Evolutionary conservation across 2,113 vertebrate genomes (phyloP), one percentile per base, ranked within the genome.

Genomic region (Zootoca vivipara): DNA sequence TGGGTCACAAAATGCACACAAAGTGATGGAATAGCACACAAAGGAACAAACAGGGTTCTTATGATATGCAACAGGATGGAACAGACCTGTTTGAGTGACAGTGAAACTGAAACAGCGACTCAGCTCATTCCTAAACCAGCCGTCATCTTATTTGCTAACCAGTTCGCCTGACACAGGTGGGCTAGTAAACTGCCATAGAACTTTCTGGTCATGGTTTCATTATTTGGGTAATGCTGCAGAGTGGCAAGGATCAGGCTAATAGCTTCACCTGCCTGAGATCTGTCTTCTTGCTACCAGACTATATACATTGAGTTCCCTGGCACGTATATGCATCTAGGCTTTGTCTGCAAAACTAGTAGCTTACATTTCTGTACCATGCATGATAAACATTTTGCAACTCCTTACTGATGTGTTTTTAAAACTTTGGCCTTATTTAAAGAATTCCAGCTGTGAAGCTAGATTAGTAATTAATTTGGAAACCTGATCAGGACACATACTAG

Each of bases 401-500:
- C 26, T 77, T 13, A 30, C 10, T 13, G 4, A 12, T 72, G 18
- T 52, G 46, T 52, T 78, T 46, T 78, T 75, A 40, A 75, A 40
- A 4, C 26, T 78, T 78, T 28, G n/a, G 62, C 7, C 20, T 2
- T 13, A 65, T 30, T 82, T 64, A 89, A 81, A 24, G 4, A 40
- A 86, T 90, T 86, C 85, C 89, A n/a, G 89, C 1, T 4, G 85
- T 22, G 80, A 82, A 64, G 3, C 7, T 84, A 35, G 30, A 86
- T 85, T 81, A 75, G 87, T 90, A 33, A 1, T 85, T 86, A 56
- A 1, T 42, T 5, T 0, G 40, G 4, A 88, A 40, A 89, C 89
- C 90, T 67, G 13, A 64, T 88, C 35, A 88, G 80, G 69, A 87
- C 89, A 83, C 2, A 87, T 77, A 65, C 2, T 78, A 16, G 52